Percentiles rank a stretch among this genome's conserved stretches.
Evolutionary conservation across 2,797 vertebrate species (phyloP).

Genomic region (Chaetophractus vellerosus): DNA sequence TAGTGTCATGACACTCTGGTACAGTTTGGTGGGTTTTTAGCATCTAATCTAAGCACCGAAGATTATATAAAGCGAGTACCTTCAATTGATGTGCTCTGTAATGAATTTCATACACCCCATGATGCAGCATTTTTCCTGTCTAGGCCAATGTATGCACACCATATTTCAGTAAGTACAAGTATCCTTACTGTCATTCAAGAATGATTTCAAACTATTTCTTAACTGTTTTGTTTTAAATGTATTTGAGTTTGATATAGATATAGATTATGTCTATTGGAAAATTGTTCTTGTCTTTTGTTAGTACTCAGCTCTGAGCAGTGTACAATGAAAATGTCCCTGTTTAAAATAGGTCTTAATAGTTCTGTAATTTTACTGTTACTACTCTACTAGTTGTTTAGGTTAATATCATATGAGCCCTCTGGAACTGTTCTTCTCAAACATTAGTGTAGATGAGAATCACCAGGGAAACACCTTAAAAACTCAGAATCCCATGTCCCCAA

Average conservation of each 20-base stretch:
- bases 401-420: conserved; percentile 27
- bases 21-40: conserved; percentile 99
- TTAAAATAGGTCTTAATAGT: background rate
- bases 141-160: conserved; percentile 98
- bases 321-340: conserved; percentile 22
- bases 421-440: conserved; percentile 13
- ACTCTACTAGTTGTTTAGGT: conserved; percentile 33
- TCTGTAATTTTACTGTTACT: conserved; percentile 50
- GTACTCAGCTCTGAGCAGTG: background rate
- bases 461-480: conserved; percentile 42
- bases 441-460: conserved; percentile 48
- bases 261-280: conserved; percentile 35
- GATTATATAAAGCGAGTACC: conserved; percentile 99
- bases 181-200: conserved; percentile 59
- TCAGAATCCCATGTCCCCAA: background rate
- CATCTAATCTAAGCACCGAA: conserved; percentile 99
- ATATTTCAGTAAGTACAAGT: conserved; percentile 96
- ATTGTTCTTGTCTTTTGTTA: conserved; percentile 62
- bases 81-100: conserved; percentile 98
- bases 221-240: conserved; percentile 45
- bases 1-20: conserved; percentile 99
- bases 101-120: conserved; percentile 98
- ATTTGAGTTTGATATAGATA: conserved; percentile 53
- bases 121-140: conserved; percentile 99
- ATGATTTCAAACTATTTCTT: conserved; percentile 42